These are phyloP conservation scores for Sebastes minor DNA, from an alignment of 2,797 vertebrate genomes.

Conservation along the genomic window DNA sequence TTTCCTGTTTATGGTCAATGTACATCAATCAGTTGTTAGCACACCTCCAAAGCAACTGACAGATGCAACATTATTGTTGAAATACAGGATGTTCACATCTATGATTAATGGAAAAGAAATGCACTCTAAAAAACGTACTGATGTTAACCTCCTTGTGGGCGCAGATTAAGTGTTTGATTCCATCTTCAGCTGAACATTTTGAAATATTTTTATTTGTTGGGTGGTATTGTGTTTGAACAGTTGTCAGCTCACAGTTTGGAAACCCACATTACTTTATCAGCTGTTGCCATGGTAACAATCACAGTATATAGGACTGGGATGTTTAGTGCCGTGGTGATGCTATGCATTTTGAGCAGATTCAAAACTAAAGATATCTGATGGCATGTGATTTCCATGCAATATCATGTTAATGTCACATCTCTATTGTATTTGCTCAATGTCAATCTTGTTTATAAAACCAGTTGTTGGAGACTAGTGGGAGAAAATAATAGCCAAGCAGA, in stretches of 20 bases:
- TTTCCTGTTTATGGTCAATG: conserved; percentile 22
- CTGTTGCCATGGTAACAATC: conserved; percentile 67
- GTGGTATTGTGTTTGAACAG: conserved; percentile 18
- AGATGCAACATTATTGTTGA: not conserved
- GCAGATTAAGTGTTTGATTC: not conserved
- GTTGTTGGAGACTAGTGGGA: not conserved
- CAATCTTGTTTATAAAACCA: not conserved
- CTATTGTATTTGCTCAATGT: not conserved
- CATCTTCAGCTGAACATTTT: conserved; percentile 4
- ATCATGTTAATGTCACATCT: not conserved
- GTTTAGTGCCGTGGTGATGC: conserved; percentile 10
- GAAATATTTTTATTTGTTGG: not conserved
- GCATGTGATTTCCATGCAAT: conserved; percentile 8
- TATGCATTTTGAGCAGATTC: conserved; percentile 43
- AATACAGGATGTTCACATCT: not conserved
- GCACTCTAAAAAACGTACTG: not conserved
- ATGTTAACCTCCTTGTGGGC: not conserved
- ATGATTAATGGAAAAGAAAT: not conserved
- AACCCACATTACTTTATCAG: conserved; percentile 38
- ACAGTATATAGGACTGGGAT: conserved; percentile 27
- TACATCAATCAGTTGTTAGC: conserved; percentile 37
- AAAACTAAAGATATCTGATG: conserved; percentile 3
- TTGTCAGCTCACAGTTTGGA: conserved; percentile 18
- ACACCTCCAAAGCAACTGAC: conserved; percentile 10
- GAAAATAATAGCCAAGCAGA: not conserved